These are phyloP conservation scores for Hybognathus amarus DNA, from an alignment of 2,797 vertebrate species.

Conservation along the genomic window DNA sequence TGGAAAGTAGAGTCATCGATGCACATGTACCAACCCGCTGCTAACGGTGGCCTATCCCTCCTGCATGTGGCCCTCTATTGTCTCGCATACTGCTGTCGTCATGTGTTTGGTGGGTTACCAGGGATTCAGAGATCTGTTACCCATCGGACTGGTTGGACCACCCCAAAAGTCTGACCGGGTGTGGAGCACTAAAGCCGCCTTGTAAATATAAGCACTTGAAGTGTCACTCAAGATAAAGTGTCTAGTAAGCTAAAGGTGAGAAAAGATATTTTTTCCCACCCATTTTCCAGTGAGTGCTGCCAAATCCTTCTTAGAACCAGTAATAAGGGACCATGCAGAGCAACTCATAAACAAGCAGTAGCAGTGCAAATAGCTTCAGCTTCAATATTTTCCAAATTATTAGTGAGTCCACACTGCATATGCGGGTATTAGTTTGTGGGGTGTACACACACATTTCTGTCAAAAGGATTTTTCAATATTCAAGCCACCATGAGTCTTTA, in stretches of 20 bases:
- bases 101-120: slow-evolving; percentile 57
- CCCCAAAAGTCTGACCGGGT: slow-evolving; percentile 45
- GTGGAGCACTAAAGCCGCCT: slow-evolving; percentile 44
- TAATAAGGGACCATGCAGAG: background rate
- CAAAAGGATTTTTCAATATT: slow-evolving; percentile 19
- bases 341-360: slow-evolving; percentile 11
- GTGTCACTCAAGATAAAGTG: slow-evolving; percentile 47
- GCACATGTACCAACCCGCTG: slow-evolving; percentile 69
- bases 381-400: slow-evolving; percentile 14
- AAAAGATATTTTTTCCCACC: background rate
- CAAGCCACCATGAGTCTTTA: slow-evolving; percentile 18
- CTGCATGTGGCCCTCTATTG: slow-evolving; percentile 9
- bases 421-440: background rate
- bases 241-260: slow-evolving; percentile 9
- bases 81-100: background rate
- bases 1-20: slow-evolving; percentile 63
- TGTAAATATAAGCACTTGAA: slow-evolving; percentile 16
- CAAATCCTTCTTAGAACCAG: slow-evolving; percentile 31
- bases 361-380: slow-evolving; percentile 9
- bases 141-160: slow-evolving; percentile 74
- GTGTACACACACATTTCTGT: background rate
- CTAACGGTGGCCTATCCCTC: slow-evolving; percentile 65
- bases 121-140: slow-evolving; percentile 68
- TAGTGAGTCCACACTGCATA: background rate
- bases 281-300: slow-evolving; percentile 23